phyloP scores from a whole-genome alignment of 2,888 invertebrate genomes.

The Yponomeuta plumbellus region DNA sequence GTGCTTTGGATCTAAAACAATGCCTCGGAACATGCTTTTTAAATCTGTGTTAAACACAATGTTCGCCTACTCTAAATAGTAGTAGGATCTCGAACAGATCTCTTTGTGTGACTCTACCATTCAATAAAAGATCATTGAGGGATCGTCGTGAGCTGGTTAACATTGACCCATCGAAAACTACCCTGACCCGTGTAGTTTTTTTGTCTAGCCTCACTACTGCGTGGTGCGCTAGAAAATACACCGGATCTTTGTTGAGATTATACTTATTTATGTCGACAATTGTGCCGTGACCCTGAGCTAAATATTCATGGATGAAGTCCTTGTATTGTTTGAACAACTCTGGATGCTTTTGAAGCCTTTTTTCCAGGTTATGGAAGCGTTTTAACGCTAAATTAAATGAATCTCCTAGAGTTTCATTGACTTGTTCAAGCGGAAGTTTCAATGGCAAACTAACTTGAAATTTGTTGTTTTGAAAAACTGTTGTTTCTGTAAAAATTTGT shows the following conservation, averaged over 20 bases:
- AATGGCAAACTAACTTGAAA: slow-evolving; percentile 24
- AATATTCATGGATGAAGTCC: slow-evolving; percentile 21
- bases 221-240: slow-evolving; percentile 23
- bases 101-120: slow-evolving; percentile 21
- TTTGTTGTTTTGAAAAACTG: slow-evolving; percentile 18
- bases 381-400: slow-evolving; percentile 24
- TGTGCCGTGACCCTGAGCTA: slow-evolving; percentile 19
- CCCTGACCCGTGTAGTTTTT: slow-evolving; percentile 16
- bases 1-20: slow-evolving; percentile 17
- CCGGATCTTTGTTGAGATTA: slow-evolving; percentile 16
- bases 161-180: slow-evolving; percentile 22
- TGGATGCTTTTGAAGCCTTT: slow-evolving; percentile 18
- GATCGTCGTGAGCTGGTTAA: slow-evolving; percentile 20
- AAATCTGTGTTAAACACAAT: slow-evolving; percentile 19
- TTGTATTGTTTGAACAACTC: slow-evolving; percentile 16
- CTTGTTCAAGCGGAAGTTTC: slow-evolving; percentile 20
- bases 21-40: slow-evolving; percentile 18
- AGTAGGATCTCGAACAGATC: slow-evolving; percentile 23
- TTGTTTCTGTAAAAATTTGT: slow-evolving; percentile 18
- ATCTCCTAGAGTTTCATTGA: slow-evolving; percentile 19
- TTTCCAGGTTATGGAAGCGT: slow-evolving; percentile 25
- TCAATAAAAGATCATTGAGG: slow-evolving; percentile 22
- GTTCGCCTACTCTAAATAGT: slow-evolving; percentile 18
- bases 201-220: slow-evolving; percentile 21
- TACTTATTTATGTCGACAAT: slow-evolving; percentile 11